Conservation (phyloP, 1,140 invertebrate genomes). For the Phymastichus coffea region DNA sequence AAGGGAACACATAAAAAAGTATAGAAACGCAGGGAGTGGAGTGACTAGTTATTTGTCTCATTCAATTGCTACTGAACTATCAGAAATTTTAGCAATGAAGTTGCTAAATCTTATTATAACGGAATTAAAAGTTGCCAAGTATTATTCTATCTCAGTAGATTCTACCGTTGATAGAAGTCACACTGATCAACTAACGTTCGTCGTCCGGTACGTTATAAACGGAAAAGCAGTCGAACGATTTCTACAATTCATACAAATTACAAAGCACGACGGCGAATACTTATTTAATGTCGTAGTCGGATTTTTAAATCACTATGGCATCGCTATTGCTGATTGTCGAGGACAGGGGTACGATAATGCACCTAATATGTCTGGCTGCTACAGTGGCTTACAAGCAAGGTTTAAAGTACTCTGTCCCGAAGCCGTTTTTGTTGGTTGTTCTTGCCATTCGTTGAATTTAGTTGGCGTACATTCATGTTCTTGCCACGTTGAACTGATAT, state of each 20-base stretch:
- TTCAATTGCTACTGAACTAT: constrained; percentile 34
- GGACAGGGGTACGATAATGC: constrained; percentile 44
- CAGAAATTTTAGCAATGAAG: constrained; percentile 36
- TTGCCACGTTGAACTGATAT: neutral
- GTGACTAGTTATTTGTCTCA: constrained; percentile 31
- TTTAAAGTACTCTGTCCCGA: constrained; percentile 30
- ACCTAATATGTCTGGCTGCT: constrained; percentile 40
- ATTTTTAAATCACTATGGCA: constrained; percentile 35
- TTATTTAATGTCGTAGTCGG: constrained; percentile 32
- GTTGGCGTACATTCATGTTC: constrained; percentile 27
- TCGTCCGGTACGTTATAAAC: constrained; percentile 30
- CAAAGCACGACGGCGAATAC: constrained; percentile 27
- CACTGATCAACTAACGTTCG: constrained; percentile 29
- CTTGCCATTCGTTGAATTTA: constrained; percentile 37
- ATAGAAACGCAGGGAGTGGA: constrained; percentile 35
- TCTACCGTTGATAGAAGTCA: constrained; percentile 46
- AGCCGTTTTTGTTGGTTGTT: constrained; percentile 35
- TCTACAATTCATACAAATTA: constrained; percentile 19
- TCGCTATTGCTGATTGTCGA: constrained; percentile 43
- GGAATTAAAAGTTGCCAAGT: constrained; percentile 41
- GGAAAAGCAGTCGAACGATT: constrained; percentile 5
- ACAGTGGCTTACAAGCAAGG: constrained; percentile 37
- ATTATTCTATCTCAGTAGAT: constrained; percentile 47
- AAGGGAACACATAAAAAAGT: constrained; percentile 38
- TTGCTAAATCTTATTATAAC: constrained; percentile 31